Evolutionary conservation across 2,888 invertebrate species (phyloP), one percentile per base, ranked within the genome.

Genomic region (Sylvicola fuscatus): DNA sequence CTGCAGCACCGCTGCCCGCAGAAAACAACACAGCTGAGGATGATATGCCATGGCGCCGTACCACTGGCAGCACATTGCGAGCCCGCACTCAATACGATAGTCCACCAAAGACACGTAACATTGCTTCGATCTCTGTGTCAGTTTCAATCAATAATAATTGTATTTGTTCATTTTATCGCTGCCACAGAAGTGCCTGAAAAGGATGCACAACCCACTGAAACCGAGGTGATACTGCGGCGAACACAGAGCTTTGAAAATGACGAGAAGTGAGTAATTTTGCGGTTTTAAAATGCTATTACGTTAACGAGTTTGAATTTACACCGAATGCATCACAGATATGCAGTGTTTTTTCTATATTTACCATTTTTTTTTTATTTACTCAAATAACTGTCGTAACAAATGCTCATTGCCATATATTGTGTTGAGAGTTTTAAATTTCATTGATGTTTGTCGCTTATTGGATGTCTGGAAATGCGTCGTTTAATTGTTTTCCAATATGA

Each of bases 201-300:
- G 58, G 59, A 58, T 50, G 49, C 50, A 45, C 51, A 47, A 44
- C 42, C 49, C 37, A 46, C 49, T 42, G 69, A 68, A 43, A 60
- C 65, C 42, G 78, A 79, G 54, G 72, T 77, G 42, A 69, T 77
- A 43, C 62, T 86, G 40, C 68, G 83, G 55, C 69, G 84, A 55
- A 80, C 83, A 32, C 81, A 82, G 54, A 86, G 84, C 61, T 83
- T 83, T 54, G 83, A 84, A 58, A 78, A 79, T 49, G 84, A 86
- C 56, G 79, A 81, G 62, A 79, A 78, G 86, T 86, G 64, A 72
- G 81, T 77, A 41, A 27, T 3, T 8, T 21, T 21, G 21, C 8
- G 21, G 21, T 21, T 21, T 21, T 21, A 8, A 21, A 21, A 21
- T 21, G 21, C 5, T 8, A 21, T 21, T 21, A 21, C 21, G 21